Evolutionary conservation across 2,888 invertebrate species (phyloP).

Genomic region (Chaetogeoica ovagalla): DNA sequence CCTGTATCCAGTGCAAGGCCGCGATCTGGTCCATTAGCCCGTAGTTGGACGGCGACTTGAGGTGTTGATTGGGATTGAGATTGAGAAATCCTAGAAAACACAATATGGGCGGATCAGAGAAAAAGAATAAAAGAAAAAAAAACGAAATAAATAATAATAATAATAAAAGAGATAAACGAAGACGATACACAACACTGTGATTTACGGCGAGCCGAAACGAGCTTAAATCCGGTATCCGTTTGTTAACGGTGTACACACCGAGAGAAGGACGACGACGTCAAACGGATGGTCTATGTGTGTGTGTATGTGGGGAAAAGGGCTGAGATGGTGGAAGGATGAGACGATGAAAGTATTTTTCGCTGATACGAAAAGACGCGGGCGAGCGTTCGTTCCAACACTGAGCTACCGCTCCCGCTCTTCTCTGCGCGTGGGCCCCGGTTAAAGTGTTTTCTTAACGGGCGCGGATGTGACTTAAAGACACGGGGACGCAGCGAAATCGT

Average conservation of each 20-base stretch:
- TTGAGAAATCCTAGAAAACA: conserved; percentile 75
- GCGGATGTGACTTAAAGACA: conserved; percentile 32
- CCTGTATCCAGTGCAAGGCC: conserved; percentile 73
- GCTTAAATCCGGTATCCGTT: conserved; percentile 40
- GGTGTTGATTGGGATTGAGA: conserved; percentile 82
- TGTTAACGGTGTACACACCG: conserved; percentile 19
- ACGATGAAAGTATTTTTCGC: conserved; percentile 25
- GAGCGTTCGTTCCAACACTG: conserved; percentile 24
- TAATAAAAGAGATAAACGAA: background rate
- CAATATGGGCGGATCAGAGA: background rate
- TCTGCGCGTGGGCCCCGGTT: background rate
- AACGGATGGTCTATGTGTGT: background rate
- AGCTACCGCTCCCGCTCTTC: background rate
- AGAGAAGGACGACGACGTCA: background rate
- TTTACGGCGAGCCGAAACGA: conserved; percentile 21
- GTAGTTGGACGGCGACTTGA: conserved; percentile 88
- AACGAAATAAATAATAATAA: background rate
- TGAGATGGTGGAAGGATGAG: background rate
- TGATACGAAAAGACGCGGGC: background rate
- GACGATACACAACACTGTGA: conserved; percentile 30
- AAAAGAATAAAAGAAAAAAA: background rate
- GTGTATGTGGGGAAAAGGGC: too few species aligned
- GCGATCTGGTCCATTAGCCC: conserved; percentile 94
- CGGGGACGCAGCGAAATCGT: background rate
- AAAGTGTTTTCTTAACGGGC: conserved; percentile 34